These are phyloP conservation scores for Oscheius sp. DNA, from an alignment of 2,888 invertebrate genomes.

Conservation along the genomic window DNA sequence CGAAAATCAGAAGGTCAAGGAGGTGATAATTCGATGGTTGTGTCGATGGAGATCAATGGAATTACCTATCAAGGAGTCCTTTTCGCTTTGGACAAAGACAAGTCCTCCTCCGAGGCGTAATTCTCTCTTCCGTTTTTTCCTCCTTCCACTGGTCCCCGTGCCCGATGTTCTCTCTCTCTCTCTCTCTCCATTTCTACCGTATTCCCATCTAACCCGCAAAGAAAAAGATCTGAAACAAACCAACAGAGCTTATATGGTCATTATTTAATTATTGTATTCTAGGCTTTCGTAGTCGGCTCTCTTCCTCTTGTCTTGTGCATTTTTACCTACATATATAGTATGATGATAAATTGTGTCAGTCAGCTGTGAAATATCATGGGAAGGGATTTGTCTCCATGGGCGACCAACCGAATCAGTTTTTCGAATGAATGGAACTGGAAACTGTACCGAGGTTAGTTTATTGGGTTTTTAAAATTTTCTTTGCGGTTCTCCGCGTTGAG, in stretches of 20 bases:
- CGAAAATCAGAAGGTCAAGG: conserved; percentile 35
- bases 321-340: too few relatives aligned
- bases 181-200: not conserved
- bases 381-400: too few relatives aligned
- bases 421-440: too few relatives aligned
- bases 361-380: too few relatives aligned
- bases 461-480: too few relatives aligned
- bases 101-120: not conserved
- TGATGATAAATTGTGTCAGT: too few relatives aligned
- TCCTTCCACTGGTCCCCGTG: too few relatives aligned
- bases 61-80: conserved; percentile 81
- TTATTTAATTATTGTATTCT: not conserved
- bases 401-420: too few relatives aligned
- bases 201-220: not conserved
- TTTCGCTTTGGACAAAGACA: conserved; percentile 39
- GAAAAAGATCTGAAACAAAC: not conserved
- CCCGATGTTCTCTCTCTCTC: not conserved
- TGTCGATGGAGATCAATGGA: conserved; percentile 95
- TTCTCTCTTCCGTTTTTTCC: not conserved
- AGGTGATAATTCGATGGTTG: conserved; percentile 79
- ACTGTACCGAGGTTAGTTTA: too few relatives aligned
- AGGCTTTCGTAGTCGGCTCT: not conserved
- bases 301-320: not conserved
- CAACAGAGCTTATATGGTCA: conserved; percentile 3
- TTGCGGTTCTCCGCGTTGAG: too few relatives aligned